Base-by-base conservation (phyloP, 2,113 vertebrate genomes). In the Sarotherodon lohbergeri region DNA sequence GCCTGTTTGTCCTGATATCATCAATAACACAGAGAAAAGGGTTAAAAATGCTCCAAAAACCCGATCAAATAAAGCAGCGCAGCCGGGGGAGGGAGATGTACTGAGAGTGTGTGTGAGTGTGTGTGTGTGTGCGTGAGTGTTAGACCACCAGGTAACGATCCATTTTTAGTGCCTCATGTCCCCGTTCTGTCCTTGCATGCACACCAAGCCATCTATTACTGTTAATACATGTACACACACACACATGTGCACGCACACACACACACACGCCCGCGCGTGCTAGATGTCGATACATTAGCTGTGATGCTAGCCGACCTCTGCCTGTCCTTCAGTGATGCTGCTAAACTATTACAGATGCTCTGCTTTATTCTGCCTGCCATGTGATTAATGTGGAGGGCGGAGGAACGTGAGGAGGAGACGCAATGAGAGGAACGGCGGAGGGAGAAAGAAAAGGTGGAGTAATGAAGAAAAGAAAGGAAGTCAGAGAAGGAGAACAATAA, bases 121-220 rank as follows among this genome's bases (percentile, higher is more conserved):
- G 14, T 17, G 16, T 46, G 6, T 81, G 32, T 54, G 48, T 56
- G 73, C 16, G 22, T 79, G 56, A 88, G 91, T 84, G 55, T 76
- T 50, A 29, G 85, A 92, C 85, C 86, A 92, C 88, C 88, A 85
- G 88, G 86, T 86, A 92, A 63, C 5, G 55, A 92, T 94, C 93
- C 96, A 96, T 94, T 96, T 97, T 94, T 96, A 96, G 95, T 61
- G 19, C 34, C 86, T 59, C 81, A 68, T 84, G 95, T 94, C 95
- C 96, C 94, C 84, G 86, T 95, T 96, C 95, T 96, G 95, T 96
- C 96, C 95, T 96, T 96, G 94, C 59, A 50, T 91, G 92, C 90
- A 90, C 90, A 91, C 91, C 86, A 93, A 86, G 90, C 88, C 92
- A 96, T 96, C 90, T 95, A 95, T 96, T 95, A 96, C 92, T 39